These are phyloP conservation scores for Macrophya alboannulata DNA, from an alignment of 2,888 invertebrate genomes.

Conservation along the genomic window DNA sequence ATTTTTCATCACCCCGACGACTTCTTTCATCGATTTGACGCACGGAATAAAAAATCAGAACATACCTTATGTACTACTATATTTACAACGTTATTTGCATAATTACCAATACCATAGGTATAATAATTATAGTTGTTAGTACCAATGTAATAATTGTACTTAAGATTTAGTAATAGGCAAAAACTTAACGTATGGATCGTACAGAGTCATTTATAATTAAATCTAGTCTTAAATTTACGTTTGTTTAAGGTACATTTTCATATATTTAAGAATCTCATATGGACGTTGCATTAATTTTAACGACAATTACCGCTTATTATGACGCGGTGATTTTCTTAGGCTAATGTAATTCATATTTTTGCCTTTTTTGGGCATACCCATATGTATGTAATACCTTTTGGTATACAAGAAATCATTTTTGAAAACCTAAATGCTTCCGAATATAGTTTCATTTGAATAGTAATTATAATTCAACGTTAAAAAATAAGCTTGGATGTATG, in stretches of 20 bases:
- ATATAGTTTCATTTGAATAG: neutral
- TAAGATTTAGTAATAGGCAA: conserved; percentile 16
- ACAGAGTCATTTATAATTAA: conserved; percentile 36
- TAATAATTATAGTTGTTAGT: neutral
- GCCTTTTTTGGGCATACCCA: conserved; percentile 46
- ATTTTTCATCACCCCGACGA: neutral
- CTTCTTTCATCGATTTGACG: neutral
- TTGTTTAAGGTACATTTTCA: neutral
- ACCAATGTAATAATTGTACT: conserved; percentile 25
- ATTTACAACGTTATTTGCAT: neutral
- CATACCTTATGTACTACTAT: too few relatives aligned
- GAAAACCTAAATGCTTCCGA: conserved; percentile 18
- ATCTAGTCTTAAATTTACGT: neutral
- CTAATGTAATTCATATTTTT: conserved; percentile 25
- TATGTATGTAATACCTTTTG: conserved; percentile 27
- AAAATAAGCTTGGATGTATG: conserved; percentile 15
- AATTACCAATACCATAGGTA: conserved; percentile 12
- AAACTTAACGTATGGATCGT: neutral
- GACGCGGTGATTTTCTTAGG: conserved; percentile 32
- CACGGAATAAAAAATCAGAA: neutral
- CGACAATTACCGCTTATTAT: neutral
- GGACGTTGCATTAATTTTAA: conserved; percentile 21
- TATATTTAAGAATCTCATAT: neutral
- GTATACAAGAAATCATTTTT: conserved; percentile 24
- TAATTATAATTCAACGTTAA: conserved; percentile 1